Percentiles rank a stretch among this genome's conserved stretches.
These are phyloP conservation scores for Dissostichus mawsoni DNA, from an alignment of 2,113 vertebrate genomes.

Conservation along the genomic window DNA sequence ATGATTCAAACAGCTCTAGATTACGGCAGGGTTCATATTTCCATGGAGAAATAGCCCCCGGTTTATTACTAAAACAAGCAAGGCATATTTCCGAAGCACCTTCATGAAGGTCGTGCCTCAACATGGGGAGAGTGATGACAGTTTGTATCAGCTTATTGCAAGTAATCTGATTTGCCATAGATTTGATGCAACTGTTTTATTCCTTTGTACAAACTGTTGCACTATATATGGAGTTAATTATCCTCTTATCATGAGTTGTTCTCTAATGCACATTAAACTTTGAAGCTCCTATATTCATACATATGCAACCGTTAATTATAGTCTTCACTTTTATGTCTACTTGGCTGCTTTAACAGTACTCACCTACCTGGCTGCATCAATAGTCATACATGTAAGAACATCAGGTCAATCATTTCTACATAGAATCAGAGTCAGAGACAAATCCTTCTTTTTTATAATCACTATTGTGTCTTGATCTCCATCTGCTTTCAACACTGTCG, in stretches of 20 bases:
- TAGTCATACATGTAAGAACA: background rate
- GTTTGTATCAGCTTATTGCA: background rate
- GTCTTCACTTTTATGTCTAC: conserved; percentile 4
- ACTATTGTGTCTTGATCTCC: conserved; percentile 3
- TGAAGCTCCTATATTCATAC: background rate
- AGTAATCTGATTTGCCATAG: background rate
- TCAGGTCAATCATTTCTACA: background rate
- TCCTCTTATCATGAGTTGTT: no score
- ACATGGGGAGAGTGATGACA: background rate
- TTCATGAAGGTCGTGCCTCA: background rate
- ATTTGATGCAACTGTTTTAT: background rate
- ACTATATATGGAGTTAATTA: background rate
- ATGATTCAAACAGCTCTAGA: no score
- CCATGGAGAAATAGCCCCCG: background rate
- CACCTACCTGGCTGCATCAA: background rate
- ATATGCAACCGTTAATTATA: background rate
- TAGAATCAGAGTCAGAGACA: background rate
- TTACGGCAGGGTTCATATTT: background rate
- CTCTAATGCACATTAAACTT: background rate
- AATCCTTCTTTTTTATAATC: background rate
- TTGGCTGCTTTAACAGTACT: background rate
- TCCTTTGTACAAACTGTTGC: background rate
- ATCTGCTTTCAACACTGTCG: background rate
- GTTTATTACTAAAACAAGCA: background rate
- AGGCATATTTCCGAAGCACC: background rate